Conservation (phyloP, 1,140 invertebrate species). For the Aphelinus atriplicis region DNA sequence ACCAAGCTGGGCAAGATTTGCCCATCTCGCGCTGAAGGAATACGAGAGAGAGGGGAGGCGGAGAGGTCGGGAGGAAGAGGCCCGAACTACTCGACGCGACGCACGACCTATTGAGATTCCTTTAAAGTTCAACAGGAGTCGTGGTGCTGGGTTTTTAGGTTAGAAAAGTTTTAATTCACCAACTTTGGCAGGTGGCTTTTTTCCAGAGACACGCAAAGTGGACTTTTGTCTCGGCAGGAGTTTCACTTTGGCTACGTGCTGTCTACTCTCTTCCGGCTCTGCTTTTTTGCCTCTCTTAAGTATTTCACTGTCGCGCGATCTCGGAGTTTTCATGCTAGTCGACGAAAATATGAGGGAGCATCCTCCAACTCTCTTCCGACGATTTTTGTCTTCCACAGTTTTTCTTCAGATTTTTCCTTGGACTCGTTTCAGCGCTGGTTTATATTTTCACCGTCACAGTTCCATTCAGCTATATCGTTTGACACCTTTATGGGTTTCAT, state of each 20-base stretch:
- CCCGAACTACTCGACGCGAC: constrained; percentile 1
- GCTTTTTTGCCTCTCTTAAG: background rate
- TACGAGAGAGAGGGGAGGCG: background rate
- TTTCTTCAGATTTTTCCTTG: no score
- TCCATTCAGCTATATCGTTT: no score
- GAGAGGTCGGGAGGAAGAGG: constrained; percentile 2
- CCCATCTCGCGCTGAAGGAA: no score
- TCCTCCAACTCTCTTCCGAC: background rate
- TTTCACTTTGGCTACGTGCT: constrained; percentile 27
- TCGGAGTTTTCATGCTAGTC: constrained; percentile 1
- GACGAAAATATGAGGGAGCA: constrained; percentile 7
- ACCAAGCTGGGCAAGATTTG: no score
- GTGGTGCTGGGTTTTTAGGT: constrained; percentile 3
- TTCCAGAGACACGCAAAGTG: constrained; percentile 11
- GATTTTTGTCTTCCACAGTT: no score
- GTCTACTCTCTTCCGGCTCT: background rate
- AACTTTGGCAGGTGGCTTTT: constrained; percentile 36
- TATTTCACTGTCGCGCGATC: constrained; percentile 17
- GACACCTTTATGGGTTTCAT: no score
- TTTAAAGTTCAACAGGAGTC: constrained; percentile 28
- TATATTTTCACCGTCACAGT: no score
- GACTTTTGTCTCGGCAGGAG: constrained; percentile 30
- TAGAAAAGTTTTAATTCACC: constrained; percentile 40
- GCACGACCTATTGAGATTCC: constrained; percentile 34
- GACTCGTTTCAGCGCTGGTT: no score